Evolutionary conservation across 2,113 vertebrate species (phyloP), one percentile per base, ranked within the genome.

Genomic region (Gulo gulo): DNA sequence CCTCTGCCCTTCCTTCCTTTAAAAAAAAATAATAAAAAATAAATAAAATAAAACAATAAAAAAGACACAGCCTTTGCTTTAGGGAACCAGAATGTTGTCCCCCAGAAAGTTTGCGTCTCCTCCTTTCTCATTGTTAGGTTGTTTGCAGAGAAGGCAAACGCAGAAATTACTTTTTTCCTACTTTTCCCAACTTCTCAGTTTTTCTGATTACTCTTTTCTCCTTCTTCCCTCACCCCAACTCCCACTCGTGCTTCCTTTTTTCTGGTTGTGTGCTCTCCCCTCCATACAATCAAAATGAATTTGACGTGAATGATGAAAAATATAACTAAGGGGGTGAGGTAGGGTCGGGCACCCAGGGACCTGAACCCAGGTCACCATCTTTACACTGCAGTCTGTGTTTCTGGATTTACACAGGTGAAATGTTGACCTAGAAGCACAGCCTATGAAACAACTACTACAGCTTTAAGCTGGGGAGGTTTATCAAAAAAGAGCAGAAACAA

Each of bases 401-500:
- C 96, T 98, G 98, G 98, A 98, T 98, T 98, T 98, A 96, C 97
- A 97, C 97, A 99, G 98, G 97, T 98, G 98, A 99, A 98, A 98
- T 97, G 71, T 98, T 98, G 98, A 98, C 98, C 98, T 97, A 98
- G 97, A 98, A 98, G 98, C 98, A 98, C 86, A 81, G 91, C 36
- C 61, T 97, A 88, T 65, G 97, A 98, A 98, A 98, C 97, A 98
- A 99, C 98, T 97, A 98, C 98, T 99, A 98, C 95, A 97, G 98
- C 98, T 98, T 98, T 99, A 98, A 99, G 98, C 98, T 97, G 97
- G 91, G 95, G 96, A 98, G 97, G 98, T 98, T 98, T 98, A 98
- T 98, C 71, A 97, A 98, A 97, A 98, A 98, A 98, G 97, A 97
- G 97, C 98, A 97, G 98, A 99, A 99, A 99, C 98, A 99, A 99